Evolutionary conservation across 1,140 invertebrate genomes (phyloP).

Genomic region (Aphis gossypii): DNA sequence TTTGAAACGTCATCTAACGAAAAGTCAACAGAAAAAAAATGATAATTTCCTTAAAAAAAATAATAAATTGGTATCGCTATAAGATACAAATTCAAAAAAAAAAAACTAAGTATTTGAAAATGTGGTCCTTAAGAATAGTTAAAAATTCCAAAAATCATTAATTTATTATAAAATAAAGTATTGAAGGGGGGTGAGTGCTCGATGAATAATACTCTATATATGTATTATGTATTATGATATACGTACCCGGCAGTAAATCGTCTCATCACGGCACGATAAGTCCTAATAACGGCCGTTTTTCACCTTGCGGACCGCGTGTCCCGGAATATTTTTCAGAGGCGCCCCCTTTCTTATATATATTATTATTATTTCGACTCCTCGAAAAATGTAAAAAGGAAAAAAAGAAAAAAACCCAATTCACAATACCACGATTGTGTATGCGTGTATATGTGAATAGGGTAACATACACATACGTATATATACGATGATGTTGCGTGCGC

Average conservation of each 20-base stretch:
- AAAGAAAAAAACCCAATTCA: background rate
- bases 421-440: background rate
- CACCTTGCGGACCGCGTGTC: constrained; percentile 23
- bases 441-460: background rate
- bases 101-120: background rate
- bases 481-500: background rate
- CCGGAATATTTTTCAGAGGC: background rate
- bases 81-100: background rate
- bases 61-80: background rate
- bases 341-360: background rate
- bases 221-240: background rate
- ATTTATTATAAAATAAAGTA: background rate
- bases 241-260: constrained; percentile 30
- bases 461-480: background rate
- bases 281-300: constrained; percentile 57
- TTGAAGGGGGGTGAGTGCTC: background rate
- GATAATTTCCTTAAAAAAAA: background rate
- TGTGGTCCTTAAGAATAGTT: background rate
- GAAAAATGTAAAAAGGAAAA: background rate
- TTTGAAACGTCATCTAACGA: background rate
- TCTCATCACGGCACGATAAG: background rate
- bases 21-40: background rate
- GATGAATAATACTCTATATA: background rate
- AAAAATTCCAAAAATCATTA: background rate
- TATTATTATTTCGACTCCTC: constrained; percentile 50